A percentile compares a stretch with the other conserved stretches of the same genome.
phyloP scores from a whole-genome alignment of 2,113 vertebrate genomes.

The Emydocephalus ijimae region DNA sequence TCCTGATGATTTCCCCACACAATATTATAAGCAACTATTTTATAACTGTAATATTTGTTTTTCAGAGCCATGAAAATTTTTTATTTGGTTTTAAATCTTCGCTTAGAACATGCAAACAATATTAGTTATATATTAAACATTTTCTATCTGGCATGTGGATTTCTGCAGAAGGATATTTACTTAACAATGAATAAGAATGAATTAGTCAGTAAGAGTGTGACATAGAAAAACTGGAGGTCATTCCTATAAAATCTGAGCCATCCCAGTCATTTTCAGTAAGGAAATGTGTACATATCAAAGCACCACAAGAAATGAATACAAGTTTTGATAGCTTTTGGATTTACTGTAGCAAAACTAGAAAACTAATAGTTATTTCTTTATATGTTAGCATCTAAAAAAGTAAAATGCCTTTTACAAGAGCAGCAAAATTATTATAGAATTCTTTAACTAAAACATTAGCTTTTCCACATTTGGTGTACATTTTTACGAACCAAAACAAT shows the following conservation, averaged over 20 bases:
- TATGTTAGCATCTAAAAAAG: not conserved
- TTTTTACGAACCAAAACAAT: not conserved
- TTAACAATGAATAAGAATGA: not conserved
- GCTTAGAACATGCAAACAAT: not conserved
- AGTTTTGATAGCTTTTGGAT: not conserved
- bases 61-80: not conserved
- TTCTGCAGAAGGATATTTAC: not conserved
- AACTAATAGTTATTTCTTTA: not conserved
- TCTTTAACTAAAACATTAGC: not conserved
- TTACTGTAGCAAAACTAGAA: not conserved
- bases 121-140: not conserved
- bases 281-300: not conserved
- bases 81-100: not conserved
- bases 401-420: not conserved
- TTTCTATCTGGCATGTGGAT: not conserved
- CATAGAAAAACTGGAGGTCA: conserved; percentile 11
- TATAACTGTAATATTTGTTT: not conserved
- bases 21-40: not conserved
- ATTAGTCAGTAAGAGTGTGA: not conserved
- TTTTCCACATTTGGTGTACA: not conserved
- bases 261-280: not conserved
- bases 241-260: not conserved
- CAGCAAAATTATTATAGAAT: not conserved
- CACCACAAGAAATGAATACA: not conserved
- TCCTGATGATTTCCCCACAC: not conserved